A percentile compares a stretch with the other conserved stretches of the same genome.
Conservation (phyloP, 35 echinoderm and acorn worm species). For the Chiridota heheva region DNA sequence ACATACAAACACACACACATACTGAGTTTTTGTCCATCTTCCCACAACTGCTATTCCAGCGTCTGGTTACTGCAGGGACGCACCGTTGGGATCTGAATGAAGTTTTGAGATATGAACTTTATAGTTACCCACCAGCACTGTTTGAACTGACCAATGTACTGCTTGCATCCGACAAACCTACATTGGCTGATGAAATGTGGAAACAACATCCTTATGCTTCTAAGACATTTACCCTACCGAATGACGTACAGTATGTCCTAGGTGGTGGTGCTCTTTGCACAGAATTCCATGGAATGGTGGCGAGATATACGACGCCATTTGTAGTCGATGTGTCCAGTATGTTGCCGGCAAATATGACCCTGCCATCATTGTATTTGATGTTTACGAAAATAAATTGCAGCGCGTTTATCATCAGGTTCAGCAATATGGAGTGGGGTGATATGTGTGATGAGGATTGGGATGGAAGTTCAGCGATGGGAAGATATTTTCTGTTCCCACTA, state of each 20-base stretch:
- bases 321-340: constrained; percentile 29
- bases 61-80: not conserved
- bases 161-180: not conserved
- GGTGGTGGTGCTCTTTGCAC: constrained; percentile 34
- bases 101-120: constrained; percentile 25
- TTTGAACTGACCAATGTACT: constrained; percentile 21
- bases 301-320: constrained; percentile 16
- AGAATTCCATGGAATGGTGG: constrained; percentile 34
- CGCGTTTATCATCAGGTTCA: too few relatives aligned
- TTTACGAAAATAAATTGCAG: too few relatives aligned
- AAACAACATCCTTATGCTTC: not conserved
- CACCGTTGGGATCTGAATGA: not conserved
- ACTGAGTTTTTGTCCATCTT: constrained; percentile 7
- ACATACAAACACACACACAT: not conserved
- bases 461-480: too few relatives aligned
- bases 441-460: too few relatives aligned
- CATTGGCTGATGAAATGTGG: constrained; percentile 3
- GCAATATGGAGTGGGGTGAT: too few relatives aligned
- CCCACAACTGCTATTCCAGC: constrained; percentile 4
- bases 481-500: too few relatives aligned
- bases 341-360: constrained; percentile 7
- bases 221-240: not conserved
- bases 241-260: not conserved
- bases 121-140: constrained; percentile 21
- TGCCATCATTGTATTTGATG: constrained; percentile 48